Percentiles rank a stretch among this genome's conserved stretches.
Evolutionary conservation across 2,888 invertebrate genomes (phyloP).

Genomic region (Philaethria dido): DNA sequence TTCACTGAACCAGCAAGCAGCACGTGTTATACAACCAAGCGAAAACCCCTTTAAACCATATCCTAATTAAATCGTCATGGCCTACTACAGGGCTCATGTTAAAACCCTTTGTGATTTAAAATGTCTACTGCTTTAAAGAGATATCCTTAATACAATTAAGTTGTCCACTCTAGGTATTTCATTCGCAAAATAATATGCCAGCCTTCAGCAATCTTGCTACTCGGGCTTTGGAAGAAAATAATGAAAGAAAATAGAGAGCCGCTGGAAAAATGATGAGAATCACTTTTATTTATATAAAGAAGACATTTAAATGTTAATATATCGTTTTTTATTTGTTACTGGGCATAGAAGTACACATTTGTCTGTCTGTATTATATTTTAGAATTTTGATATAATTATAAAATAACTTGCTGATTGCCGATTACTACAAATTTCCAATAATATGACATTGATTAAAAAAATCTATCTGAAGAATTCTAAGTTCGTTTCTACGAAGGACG

Average conservation of each 20-base stretch:
- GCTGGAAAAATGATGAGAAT: constrained; percentile 3
- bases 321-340: too few species aligned
- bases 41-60: constrained; percentile 55
- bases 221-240: constrained; percentile 5
- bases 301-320: too few species aligned
- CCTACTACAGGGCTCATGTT: neutral
- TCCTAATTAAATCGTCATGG: constrained; percentile 58
- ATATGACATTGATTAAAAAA: neutral
- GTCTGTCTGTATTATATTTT: too few species aligned
- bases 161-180: neutral
- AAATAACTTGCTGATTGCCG: too few species aligned
- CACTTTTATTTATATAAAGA: constrained; percentile 1
- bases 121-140: neutral
- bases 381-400: too few species aligned
- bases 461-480: neutral
- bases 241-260: neutral
- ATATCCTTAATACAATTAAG: constrained; percentile 8
- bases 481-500: neutral
- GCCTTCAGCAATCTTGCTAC: neutral
- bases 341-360: too few species aligned
- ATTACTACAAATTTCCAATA: neutral
- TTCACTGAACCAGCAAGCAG: constrained; percentile 28
- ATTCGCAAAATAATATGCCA: neutral
- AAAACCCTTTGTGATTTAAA: constrained; percentile 11
- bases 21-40: constrained; percentile 50